phyloP scores from a whole-genome alignment of 2,113 vertebrate species.

The Rana temporaria region DNA sequence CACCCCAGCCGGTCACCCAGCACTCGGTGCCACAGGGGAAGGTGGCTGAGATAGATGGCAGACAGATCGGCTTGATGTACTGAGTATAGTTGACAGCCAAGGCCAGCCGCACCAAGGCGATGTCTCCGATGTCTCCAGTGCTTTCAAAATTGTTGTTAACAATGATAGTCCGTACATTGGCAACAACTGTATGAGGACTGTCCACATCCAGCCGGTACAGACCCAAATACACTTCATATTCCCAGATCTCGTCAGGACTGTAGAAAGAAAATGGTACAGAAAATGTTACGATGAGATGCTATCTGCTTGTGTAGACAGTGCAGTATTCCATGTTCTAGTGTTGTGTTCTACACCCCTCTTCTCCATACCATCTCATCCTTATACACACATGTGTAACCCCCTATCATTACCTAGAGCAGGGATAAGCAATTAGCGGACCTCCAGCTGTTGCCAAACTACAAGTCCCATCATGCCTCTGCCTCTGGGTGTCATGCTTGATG shows the following conservation, averaged over 20 bases:
- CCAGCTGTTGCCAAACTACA: no score
- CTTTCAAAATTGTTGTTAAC: slow-evolving; percentile 86
- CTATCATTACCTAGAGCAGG: no score
- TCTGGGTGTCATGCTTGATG: no score
- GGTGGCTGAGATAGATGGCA: slow-evolving; percentile 82
- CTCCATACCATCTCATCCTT: no score
- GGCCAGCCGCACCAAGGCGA: slow-evolving; percentile 86
- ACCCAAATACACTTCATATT: slow-evolving; percentile 76
- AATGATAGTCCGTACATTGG: slow-evolving; percentile 76
- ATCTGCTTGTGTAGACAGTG: no score
- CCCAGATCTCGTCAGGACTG: neutral
- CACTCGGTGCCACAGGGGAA: slow-evolving; percentile 84
- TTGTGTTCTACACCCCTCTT: no score
- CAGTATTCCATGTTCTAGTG: no score
- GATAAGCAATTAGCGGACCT: no score
- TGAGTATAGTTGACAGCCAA: slow-evolving; percentile 73
- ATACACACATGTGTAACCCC: no score
- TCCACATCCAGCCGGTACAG: slow-evolving; percentile 78
- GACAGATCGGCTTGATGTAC: slow-evolving; percentile 80
- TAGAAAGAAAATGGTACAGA: neutral
- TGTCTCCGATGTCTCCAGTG: slow-evolving; percentile 84
- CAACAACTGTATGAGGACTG: slow-evolving; percentile 61
- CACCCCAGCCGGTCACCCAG: slow-evolving; percentile 95
- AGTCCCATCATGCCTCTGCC: no score
- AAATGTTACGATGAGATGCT: neutral